phyloP scores from a whole-genome alignment of 1,140 invertebrate species.

The Andrena cerasifolii region DNA sequence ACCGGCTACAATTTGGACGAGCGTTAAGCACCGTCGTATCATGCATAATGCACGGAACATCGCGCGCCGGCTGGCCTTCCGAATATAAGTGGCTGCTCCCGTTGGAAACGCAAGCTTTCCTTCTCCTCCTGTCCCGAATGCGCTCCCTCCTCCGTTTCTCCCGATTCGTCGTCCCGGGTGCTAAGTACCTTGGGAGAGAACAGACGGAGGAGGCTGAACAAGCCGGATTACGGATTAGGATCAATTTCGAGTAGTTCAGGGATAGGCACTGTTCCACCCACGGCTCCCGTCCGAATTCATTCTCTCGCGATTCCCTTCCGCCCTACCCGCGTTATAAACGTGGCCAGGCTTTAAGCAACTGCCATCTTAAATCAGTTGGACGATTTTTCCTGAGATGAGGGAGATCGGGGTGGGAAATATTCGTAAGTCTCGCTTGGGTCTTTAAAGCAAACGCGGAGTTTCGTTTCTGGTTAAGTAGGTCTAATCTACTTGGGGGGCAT shows the following conservation, averaged over 20 bases:
- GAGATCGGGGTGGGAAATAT: not conserved
- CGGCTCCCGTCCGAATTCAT: slow-evolving; percentile 23
- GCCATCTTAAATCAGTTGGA: slow-evolving; percentile 24
- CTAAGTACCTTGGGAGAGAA: slow-evolving; percentile 81
- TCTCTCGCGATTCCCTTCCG: slow-evolving; percentile 9
- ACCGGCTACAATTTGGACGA: slow-evolving; percentile 63
- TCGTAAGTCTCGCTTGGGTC: not conserved
- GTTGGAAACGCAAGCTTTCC: slow-evolving; percentile 51
- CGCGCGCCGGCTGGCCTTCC: slow-evolving; percentile 65
- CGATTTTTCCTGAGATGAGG: not conserved
- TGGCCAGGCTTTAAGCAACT: slow-evolving; percentile 18
- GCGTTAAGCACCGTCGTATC: slow-evolving; percentile 71
- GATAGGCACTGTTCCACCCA: slow-evolving; percentile 72
- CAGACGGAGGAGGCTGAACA: slow-evolving; percentile 80
- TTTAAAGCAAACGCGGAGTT: too few species aligned
- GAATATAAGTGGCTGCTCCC: slow-evolving; percentile 69
- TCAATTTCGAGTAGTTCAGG: slow-evolving; percentile 79
- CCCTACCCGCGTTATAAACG: slow-evolving; percentile 29
- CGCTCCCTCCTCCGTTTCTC: slow-evolving; percentile 53
- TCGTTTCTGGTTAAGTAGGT: too few species aligned
- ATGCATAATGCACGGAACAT: slow-evolving; percentile 74
- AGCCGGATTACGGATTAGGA: slow-evolving; percentile 80
- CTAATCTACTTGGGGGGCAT: too few species aligned
- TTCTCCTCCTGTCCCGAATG: slow-evolving; percentile 54
- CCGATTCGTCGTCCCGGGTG: slow-evolving; percentile 69